A percentile compares a stretch with the other conserved stretches of the same genome.
Conservation (phyloP, 2,113 vertebrate species). For the Clarias macrocephalus region DNA sequence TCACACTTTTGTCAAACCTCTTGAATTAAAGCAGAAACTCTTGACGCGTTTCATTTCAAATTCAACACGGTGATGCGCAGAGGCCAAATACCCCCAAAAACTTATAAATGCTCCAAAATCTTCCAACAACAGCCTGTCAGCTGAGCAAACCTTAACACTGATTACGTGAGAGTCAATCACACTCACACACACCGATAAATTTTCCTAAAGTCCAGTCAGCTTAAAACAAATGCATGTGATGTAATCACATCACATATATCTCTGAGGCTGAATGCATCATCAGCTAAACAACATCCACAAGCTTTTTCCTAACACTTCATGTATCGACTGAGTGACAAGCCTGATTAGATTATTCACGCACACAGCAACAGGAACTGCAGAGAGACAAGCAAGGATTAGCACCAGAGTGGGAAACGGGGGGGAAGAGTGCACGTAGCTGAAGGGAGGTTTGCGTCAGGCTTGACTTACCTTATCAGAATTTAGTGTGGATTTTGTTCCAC, state of each 20-base stretch:
- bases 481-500: slow-evolving; percentile 58
- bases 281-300: slow-evolving; percentile 15
- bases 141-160: not conserved
- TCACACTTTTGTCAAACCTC: no score
- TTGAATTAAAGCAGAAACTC: no score
- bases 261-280: slow-evolving; percentile 8
- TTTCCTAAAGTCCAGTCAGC: not conserved
- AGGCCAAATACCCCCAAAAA: no score
- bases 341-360: slow-evolving; percentile 28
- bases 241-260: slow-evolving; percentile 1
- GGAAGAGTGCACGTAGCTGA: not conserved
- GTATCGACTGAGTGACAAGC: not conserved
- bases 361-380: not conserved
- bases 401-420: not conserved
- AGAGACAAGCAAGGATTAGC: slow-evolving; percentile 24
- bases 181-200: not conserved
- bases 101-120: no score
- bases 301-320: not conserved
- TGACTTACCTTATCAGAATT: slow-evolving; percentile 62
- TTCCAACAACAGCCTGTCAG: not conserved
- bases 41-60: no score
- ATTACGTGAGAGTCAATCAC: not conserved
- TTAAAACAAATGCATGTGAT: slow-evolving; percentile 20
- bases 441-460: not conserved
- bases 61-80: no score